phyloP scores from a whole-genome alignment of 2,113 vertebrate species.

The Anolis sagrei region DNA sequence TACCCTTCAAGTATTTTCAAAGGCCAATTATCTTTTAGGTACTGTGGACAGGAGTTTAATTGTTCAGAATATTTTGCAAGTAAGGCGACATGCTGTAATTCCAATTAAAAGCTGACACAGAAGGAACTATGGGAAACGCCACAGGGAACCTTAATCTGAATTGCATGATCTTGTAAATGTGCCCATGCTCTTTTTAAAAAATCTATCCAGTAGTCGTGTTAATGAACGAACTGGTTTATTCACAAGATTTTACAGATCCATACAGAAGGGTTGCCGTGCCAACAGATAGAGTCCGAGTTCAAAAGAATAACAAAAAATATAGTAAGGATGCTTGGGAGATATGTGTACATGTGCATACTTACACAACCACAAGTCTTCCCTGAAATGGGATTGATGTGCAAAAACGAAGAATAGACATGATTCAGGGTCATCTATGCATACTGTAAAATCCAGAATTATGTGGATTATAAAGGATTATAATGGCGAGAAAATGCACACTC shows the following conservation, averaged over 20 bases:
- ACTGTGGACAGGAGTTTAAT: conserved; percentile 12
- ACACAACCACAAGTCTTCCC: not conserved
- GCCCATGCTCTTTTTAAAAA: conserved; percentile 16
- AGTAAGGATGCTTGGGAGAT: not conserved
- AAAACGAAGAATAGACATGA: not conserved
- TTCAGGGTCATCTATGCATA: not conserved
- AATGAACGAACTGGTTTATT: conserved; percentile 40
- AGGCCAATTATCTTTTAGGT: not conserved
- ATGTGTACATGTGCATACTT: not conserved
- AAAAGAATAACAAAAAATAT: conserved; percentile 24
- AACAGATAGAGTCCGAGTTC: conserved; percentile 24
- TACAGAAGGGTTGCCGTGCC: conserved; percentile 28
- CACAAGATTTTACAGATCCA: conserved; percentile 31
- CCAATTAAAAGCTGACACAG: conserved; percentile 34
- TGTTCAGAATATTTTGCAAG: conserved; percentile 18
- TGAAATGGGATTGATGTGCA: not conserved
- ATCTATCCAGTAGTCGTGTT: conserved; percentile 36
- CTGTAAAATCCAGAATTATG: not conserved
- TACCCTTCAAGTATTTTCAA: conserved; percentile 3
- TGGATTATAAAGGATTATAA: not conserved
- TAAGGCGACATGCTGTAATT: conserved; percentile 12
- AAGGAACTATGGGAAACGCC: conserved; percentile 29
- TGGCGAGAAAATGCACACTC: too few species aligned
- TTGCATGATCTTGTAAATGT: conserved; percentile 27
- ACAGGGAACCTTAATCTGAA: conserved; percentile 31